These are phyloP conservation scores for Epiblema foenella DNA, from an alignment of 2,888 invertebrate species.

Conservation along the genomic window DNA sequence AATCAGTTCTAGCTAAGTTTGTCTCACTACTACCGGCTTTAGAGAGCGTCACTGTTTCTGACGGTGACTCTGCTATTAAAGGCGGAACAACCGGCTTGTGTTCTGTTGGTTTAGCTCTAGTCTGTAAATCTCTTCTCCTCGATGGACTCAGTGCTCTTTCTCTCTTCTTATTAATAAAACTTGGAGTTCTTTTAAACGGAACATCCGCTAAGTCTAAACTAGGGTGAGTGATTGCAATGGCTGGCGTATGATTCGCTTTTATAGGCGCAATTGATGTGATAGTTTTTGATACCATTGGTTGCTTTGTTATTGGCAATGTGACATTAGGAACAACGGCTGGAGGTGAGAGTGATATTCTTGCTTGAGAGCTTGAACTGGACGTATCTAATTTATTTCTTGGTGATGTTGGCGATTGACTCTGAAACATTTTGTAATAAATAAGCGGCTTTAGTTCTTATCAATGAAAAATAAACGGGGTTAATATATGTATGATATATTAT, in stretches of 20 bases:
- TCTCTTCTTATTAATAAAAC: constrained; percentile 80
- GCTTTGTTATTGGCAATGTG: constrained; percentile 77
- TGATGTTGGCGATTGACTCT: constrained; percentile 83
- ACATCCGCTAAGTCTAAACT: constrained; percentile 79
- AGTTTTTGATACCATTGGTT: constrained; percentile 73
- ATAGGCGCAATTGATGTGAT: constrained; percentile 62
- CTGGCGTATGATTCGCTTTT: constrained; percentile 77
- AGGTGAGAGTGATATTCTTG: constrained; percentile 74
- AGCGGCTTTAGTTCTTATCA: too few species aligned
- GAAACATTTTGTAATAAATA: constrained; percentile 49
- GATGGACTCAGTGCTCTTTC: constrained; percentile 82
- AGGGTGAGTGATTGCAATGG: constrained; percentile 85
- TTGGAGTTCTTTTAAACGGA: constrained; percentile 79
- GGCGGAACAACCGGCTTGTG: constrained; percentile 74
- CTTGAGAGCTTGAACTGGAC: constrained; percentile 69
- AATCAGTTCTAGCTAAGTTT: constrained; percentile 88
- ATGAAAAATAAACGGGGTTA: too few species aligned
- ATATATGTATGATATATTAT: too few species aligned
- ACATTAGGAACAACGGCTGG: constrained; percentile 79
- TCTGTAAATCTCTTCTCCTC: constrained; percentile 78
- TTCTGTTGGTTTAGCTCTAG: constrained; percentile 72
- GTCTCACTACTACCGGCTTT: constrained; percentile 74
- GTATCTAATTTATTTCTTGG: constrained; percentile 81
- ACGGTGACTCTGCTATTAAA: constrained; percentile 71
- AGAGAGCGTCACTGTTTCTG: constrained; percentile 65